phyloP scores from a whole-genome alignment of 2,113 vertebrate species.

The Coryphaenoides rupestris region DNA sequence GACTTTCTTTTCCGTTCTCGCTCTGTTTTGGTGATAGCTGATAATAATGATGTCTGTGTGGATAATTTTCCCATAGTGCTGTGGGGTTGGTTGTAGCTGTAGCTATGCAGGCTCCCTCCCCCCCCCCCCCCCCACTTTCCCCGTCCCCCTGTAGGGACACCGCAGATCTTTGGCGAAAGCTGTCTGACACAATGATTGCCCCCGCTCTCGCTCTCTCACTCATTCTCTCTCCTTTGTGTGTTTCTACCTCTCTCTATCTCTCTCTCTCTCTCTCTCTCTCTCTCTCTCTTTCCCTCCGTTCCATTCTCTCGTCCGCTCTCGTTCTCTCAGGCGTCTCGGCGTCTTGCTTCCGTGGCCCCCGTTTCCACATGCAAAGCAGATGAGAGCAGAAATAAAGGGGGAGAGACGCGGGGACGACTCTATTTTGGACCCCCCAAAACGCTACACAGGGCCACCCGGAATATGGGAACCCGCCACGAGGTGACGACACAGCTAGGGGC shows the following conservation, averaged over 20 bases:
- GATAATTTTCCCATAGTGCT: conserved; percentile 46
- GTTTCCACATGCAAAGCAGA: conserved; percentile 60
- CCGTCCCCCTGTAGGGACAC: conserved; percentile 29
- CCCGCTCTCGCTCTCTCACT: conserved; percentile 20
- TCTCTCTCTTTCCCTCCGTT: no score
- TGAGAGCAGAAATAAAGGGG: conserved; percentile 39
- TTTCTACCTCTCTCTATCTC: not conserved
- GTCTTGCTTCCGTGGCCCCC: conserved; percentile 46
- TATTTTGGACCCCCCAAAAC: conserved; percentile 37
- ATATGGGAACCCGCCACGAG: conserved; percentile 21
- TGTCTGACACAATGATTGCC: conserved; percentile 41
- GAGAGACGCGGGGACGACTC: conserved; percentile 35
- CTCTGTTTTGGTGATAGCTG: conserved; percentile 35
- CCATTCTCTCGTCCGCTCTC: not conserved
- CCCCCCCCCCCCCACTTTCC: no score
- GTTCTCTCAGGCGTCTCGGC: not conserved
- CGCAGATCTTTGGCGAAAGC: conserved; percentile 35
- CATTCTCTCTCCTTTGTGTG: not conserved
- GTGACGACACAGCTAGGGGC: no score
- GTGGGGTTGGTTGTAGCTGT: conserved; percentile 42
- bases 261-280: no score
- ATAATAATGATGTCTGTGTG: conserved; percentile 47
- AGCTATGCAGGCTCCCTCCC: conserved; percentile 63
- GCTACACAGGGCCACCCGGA: conserved; percentile 41
- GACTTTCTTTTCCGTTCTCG: conserved; percentile 7